Percentiles rank a stretch among this genome's conserved stretches.
Evolutionary conservation across 2,113 vertebrate species (phyloP).

Genomic region (Numida meleagris): DNA sequence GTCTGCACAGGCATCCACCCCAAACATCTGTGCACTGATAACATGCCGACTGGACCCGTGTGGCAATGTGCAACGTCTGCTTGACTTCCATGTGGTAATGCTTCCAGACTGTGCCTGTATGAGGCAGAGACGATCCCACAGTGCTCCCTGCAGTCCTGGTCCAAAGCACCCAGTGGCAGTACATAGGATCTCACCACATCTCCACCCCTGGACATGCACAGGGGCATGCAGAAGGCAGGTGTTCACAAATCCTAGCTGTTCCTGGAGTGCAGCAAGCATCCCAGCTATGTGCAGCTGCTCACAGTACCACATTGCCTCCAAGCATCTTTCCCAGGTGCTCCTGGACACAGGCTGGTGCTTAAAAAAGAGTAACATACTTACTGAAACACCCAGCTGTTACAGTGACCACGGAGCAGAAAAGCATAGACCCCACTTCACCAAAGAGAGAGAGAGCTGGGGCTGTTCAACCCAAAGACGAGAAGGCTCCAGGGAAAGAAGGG

Average conservation of each 20-base stretch:
- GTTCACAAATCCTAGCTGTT: not conserved
- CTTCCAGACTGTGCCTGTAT: not conserved
- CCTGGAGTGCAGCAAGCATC: not conserved
- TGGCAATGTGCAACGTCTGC: not conserved
- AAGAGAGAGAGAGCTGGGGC: not conserved
- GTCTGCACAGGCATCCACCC: not conserved
- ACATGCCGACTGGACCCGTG: not conserved
- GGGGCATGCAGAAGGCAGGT: rapidly evolving
- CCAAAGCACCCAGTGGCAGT: not conserved
- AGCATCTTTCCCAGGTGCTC: not conserved
- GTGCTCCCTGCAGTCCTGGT: not conserved
- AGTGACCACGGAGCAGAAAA: slow-evolving; percentile 17
- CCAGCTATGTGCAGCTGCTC: not conserved
- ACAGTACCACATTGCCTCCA: not conserved
- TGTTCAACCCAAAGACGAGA: no score
- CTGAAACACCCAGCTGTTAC: slow-evolving; percentile 26
- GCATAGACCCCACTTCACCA: not conserved
- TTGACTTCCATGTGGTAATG: not conserved
- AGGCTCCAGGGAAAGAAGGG: no score
- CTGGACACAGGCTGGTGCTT: not conserved
- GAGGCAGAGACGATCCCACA: not conserved
- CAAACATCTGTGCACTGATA: not conserved
- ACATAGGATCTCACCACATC: not conserved
- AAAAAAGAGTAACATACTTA: not conserved
- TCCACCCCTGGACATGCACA: rapidly evolving